A percentile compares a stretch with the other conserved stretches of the same genome.
These are phyloP conservation scores for Melanargia galathea DNA, from an alignment of 2,888 invertebrate genomes.

Conservation along the genomic window DNA sequence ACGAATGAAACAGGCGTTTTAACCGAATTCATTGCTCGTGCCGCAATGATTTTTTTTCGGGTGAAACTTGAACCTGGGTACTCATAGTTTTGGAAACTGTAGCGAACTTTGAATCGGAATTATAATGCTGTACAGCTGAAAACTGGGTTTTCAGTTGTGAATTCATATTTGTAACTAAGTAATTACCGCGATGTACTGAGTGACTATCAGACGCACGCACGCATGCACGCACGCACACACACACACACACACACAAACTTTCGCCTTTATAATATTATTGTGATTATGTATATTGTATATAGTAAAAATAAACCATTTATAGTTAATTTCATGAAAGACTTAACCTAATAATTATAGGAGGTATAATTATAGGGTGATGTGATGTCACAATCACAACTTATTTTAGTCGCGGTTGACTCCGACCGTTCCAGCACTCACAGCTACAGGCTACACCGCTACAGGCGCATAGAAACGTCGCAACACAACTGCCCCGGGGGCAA, in stretches of 20 bases:
- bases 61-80: not conserved
- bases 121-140: not conserved
- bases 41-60: not conserved
- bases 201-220: too few species aligned
- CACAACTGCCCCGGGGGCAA: conserved; percentile 49
- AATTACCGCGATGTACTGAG: too few species aligned
- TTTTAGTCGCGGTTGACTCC: not conserved
- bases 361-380: too few species aligned
- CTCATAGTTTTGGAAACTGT: not conserved
- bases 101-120: not conserved
- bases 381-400: conserved; percentile 6
- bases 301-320: too few species aligned
- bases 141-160: not conserved
- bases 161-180: too few species aligned
- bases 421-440: not conserved
- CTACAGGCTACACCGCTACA: too few species aligned
- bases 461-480: not conserved
- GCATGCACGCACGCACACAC: too few species aligned
- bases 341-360: too few species aligned
- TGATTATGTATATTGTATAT: too few species aligned
- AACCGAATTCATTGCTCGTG: not conserved
- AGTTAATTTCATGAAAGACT: too few species aligned
- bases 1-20: not conserved
- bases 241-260: too few species aligned
- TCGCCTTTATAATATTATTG: too few species aligned